Conservation (phyloP, 2,797 vertebrate species). For the Synaphobranchus kaupii region DNA sequence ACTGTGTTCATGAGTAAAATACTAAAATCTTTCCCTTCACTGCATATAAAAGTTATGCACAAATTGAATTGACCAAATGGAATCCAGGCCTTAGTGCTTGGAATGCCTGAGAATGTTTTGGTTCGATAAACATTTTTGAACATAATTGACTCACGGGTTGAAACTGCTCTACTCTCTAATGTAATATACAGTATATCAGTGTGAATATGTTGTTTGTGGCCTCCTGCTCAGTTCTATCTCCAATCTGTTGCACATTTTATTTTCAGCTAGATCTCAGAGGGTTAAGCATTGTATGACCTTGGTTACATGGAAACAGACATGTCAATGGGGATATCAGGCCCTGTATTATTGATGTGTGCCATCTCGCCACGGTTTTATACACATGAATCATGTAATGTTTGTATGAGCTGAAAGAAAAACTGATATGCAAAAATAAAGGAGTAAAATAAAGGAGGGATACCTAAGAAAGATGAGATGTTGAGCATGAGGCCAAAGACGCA, state of each 20-base stretch:
- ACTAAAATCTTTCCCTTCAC: neutral
- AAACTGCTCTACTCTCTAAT: too few relatives aligned
- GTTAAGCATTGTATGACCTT: neutral
- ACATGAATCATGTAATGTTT: neutral
- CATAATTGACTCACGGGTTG: too few relatives aligned
- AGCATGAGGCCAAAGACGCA: constrained; percentile 94
- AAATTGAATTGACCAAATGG: neutral
- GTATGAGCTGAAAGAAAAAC: neutral
- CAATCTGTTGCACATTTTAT: neutral
- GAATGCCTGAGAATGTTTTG: neutral
- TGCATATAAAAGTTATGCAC: neutral
- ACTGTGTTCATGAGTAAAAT: neutral
- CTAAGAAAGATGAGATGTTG: constrained; percentile 83
- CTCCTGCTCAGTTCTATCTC: neutral
- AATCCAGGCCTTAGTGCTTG: neutral
- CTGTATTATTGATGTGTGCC: neutral
- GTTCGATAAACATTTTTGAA: neutral
- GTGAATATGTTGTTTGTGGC: neutral
- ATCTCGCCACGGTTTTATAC: neutral
- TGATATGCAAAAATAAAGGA: neutral
- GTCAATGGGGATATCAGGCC: neutral
- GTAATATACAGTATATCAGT: neutral
- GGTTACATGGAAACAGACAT: neutral
- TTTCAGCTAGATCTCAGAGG: neutral
- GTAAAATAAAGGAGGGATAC: constrained; percentile 60